These are phyloP conservation scores for Lichenostomus cassidix DNA, from an alignment of 2,113 vertebrate genomes.

Conservation along the genomic window DNA sequence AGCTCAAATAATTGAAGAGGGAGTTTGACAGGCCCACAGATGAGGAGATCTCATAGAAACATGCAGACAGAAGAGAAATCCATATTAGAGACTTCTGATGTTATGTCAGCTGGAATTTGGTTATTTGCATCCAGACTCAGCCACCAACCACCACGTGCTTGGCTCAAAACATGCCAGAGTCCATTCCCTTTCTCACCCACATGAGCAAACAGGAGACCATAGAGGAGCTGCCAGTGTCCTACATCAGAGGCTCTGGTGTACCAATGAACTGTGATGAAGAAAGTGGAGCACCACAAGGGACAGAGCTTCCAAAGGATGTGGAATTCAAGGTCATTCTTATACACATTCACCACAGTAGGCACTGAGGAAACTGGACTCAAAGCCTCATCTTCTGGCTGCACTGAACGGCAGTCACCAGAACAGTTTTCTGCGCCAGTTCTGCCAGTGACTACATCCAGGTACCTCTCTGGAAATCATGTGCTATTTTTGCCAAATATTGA, in stretches of 20 bases:
- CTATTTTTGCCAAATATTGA: background rate
- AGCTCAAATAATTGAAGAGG: background rate
- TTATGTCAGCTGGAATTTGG: background rate
- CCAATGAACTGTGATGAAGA: background rate
- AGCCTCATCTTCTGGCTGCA: background rate
- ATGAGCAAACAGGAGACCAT: background rate
- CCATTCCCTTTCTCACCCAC: background rate
- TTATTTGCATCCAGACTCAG: background rate
- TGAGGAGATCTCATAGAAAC: background rate
- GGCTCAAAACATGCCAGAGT: background rate
- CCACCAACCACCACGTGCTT: background rate
- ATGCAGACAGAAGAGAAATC: background rate
- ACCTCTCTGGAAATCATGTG: background rate
- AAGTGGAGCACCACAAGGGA: background rate
- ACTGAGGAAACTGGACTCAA: background rate
- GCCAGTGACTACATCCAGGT: background rate
- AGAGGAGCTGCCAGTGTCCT: background rate
- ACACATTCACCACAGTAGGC: background rate
- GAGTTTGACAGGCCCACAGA: background rate
- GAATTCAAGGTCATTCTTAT: background rate
- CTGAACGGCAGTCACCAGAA: background rate
- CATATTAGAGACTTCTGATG: background rate
- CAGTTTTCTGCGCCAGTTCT: background rate
- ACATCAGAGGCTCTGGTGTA: background rate
- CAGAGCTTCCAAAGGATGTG: background rate